A percentile compares a stretch with the other conserved stretches of the same genome.
phyloP scores from a whole-genome alignment of 1,140 invertebrate species.

The Protaetia brevitarsis region DNA sequence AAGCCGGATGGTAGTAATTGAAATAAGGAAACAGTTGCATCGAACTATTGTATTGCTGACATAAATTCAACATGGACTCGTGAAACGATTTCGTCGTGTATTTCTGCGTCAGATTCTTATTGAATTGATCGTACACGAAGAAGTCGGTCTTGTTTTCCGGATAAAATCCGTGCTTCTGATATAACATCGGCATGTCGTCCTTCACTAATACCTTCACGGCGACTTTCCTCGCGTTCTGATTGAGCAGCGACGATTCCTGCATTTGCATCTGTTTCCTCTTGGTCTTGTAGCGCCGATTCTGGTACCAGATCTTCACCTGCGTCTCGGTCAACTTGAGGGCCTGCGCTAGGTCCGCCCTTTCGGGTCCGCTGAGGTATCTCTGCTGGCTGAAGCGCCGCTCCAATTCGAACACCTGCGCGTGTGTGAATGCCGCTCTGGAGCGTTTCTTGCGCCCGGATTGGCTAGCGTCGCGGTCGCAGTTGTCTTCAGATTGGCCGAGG shows the following conservation, averaged over 20 bases:
- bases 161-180: constrained; percentile 38
- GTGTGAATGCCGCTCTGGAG: constrained; percentile 88
- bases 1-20: constrained; percentile 48
- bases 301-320: constrained; percentile 74
- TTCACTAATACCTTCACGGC: constrained; percentile 87
- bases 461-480: constrained; percentile 33
- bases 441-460: constrained; percentile 74
- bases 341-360: constrained; percentile 88
- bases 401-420: constrained; percentile 90
- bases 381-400: constrained; percentile 89
- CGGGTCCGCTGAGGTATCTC: constrained; percentile 91
- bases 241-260: constrained; percentile 61
- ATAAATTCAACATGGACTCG: constrained; percentile 47
- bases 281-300: constrained; percentile 94
- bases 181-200: constrained; percentile 61
- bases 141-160: constrained; percentile 39
- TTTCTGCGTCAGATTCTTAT: constrained; percentile 38
- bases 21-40: constrained; percentile 48
- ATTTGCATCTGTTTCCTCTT: constrained; percentile 90
- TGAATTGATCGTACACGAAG: constrained; percentile 45
- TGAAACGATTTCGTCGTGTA: constrained; percentile 42
- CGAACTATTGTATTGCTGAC: constrained; percentile 47
- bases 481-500: constrained; percentile 36
- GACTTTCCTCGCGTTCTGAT: constrained; percentile 69
- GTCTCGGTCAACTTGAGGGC: constrained; percentile 88